These are phyloP conservation scores for Lasaia peninsularis DNA, from an alignment of 1,140 invertebrate genomes.

Conservation along the genomic window DNA sequence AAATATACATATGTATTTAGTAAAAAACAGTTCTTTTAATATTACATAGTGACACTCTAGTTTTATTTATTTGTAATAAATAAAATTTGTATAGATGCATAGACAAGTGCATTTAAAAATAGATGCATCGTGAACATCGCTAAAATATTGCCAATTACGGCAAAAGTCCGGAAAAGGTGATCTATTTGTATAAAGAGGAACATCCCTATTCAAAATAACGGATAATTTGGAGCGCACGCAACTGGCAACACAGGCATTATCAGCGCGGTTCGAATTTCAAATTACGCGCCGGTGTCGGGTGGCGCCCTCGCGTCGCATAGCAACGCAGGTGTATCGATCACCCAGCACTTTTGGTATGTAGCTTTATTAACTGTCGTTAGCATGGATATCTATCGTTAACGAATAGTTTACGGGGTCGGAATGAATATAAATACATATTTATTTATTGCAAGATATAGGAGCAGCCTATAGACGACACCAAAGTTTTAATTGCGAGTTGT, in stretches of 20 bases:
- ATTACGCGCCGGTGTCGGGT: constrained; percentile 71
- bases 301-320: constrained; percentile 66
- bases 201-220: constrained; percentile 51
- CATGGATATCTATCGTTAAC: no score
- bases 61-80: no score
- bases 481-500: no score
- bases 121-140: constrained; percentile 9
- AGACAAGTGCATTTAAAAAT: no score
- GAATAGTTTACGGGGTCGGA: no score
- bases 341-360: constrained; percentile 24
- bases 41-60: no score
- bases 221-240: constrained; percentile 50
- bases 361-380: neutral
- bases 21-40: no score
- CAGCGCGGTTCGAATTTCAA: constrained; percentile 69
- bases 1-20: no score
- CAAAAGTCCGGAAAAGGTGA: constrained; percentile 16
- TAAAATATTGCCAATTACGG: constrained; percentile 25
- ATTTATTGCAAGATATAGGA: no score
- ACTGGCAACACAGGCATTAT: constrained; percentile 69
- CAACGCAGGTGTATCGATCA: constrained; percentile 70
- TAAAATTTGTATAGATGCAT: no score
- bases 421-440: no score
- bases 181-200: constrained; percentile 34
- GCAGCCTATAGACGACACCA: no score